Conservation (phyloP, 2,113 vertebrate species). For the Muntiacus reevesi region DNA sequence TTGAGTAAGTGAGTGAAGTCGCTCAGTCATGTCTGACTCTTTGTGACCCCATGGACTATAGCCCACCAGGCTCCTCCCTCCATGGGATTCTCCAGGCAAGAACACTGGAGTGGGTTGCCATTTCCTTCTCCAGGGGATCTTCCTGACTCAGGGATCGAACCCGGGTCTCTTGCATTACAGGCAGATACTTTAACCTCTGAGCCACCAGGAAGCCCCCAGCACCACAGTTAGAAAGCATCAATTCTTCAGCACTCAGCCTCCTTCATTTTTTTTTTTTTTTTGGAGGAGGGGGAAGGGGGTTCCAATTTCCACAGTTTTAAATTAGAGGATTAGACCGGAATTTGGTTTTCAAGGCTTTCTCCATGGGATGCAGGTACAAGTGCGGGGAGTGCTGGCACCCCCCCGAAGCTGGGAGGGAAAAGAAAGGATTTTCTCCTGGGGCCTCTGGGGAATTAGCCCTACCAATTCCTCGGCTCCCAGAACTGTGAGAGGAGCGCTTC, state of each 20-base stretch:
- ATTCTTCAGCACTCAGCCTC: background rate
- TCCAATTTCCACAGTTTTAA: background rate
- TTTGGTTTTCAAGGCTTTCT: background rate
- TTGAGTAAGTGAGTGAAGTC: too few relatives aligned
- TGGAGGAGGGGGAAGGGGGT: background rate
- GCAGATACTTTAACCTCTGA: too few relatives aligned
- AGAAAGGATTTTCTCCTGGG: background rate
- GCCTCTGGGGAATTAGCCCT: fast-evolving
- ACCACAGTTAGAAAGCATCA: background rate
- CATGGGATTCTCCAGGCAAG: too few relatives aligned
- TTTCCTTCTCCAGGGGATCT: too few relatives aligned
- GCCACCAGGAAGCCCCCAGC: too few relatives aligned
- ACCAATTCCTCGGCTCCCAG: background rate
- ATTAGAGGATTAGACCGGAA: background rate
- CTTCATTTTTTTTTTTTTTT: background rate
- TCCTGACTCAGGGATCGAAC: too few relatives aligned
- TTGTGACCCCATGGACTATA: too few relatives aligned
- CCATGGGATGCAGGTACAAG: background rate
- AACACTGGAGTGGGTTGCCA: too few relatives aligned
- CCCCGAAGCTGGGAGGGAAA: too few relatives aligned
- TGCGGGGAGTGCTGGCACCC: fast-evolving
- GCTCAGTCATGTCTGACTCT: too few relatives aligned
- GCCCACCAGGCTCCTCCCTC: too few relatives aligned
- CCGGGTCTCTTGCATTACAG: fast-evolving
- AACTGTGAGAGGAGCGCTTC: background rate